Evolutionary conservation across 1,140 invertebrate species (phyloP), one percentile per base, ranked within the genome.

Genomic region (Macrostomum lignano): DNA sequence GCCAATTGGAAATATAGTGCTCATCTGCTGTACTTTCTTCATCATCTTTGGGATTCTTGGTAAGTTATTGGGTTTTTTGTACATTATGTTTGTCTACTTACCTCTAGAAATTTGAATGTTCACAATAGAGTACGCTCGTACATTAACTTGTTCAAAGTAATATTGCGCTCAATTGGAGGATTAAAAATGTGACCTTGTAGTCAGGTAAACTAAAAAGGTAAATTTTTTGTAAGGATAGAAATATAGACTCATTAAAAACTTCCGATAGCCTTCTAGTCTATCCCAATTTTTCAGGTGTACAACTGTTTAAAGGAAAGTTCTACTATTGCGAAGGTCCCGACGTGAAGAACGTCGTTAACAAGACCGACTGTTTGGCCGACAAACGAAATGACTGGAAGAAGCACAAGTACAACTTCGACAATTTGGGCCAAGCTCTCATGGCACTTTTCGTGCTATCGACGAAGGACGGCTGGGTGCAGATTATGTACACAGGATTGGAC

Each of bases 21-120:
- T 98, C 23, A 98, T 98, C 51, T 96, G 91, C 53, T 94, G 84
- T 55, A 96, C 91, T 33, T 98, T 98, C 61, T 98, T 98, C 63
- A 84, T 98, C 37, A 98, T 98, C 46, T 98, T 98, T 55, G 91
- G 88, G 22, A 98, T 98, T 42, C 64, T 98, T 10, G 91, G 63
- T 67, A 44, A 66, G 63, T 67, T 44, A 44, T 45, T 40, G 23
- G 15, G 7, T 26, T 38, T 3, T 22, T 6, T 17, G 11, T 38
- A 44, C 45, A 40, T 26, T 19, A 7, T 26, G 34, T 3, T 14
- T 36, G 21, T 60, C 35, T 15, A 5, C 19, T 21, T 9, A 24
- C 9, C 13, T n/a, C 23, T 24, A 24, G 10, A 9, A 9, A 24
- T 24, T 24, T 24, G 23, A 24, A n/a, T 9, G 23, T 24, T 24